phyloP scores from a whole-genome alignment of 2,797 vertebrate species.

The Danio jaintianensis region DNA sequence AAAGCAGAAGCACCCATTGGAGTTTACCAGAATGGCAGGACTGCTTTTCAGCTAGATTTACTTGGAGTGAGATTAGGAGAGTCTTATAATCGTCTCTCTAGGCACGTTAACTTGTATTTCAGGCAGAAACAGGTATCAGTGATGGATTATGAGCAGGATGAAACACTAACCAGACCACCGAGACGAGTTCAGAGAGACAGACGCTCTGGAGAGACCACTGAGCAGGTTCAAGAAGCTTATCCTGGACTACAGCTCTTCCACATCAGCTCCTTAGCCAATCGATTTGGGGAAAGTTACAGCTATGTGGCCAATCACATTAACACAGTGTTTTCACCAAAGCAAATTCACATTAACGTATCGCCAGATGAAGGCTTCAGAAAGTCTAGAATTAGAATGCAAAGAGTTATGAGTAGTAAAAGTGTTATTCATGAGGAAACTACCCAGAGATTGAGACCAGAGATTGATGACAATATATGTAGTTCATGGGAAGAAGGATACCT shows the following conservation, averaged over 20 bases:
- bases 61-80: conserved; percentile 64
- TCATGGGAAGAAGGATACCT: conserved; percentile 72
- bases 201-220: conserved; percentile 40
- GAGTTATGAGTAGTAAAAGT: conserved; percentile 14
- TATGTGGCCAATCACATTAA: conserved; percentile 77
- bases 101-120: conserved; percentile 75
- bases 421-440: conserved; percentile 20
- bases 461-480: conserved; percentile 26
- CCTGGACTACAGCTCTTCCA: conserved; percentile 74
- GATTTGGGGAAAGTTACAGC: conserved; percentile 77
- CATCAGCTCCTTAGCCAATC: conserved; percentile 71
- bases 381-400: conserved; percentile 15
- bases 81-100: conserved; percentile 69
- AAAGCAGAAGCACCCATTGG: conserved; percentile 73
- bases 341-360: conserved; percentile 21
- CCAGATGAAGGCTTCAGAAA: neutral
- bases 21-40: conserved; percentile 61
- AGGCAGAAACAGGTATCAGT: conserved; percentile 57
- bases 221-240: conserved; percentile 44
- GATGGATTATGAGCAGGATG: conserved; percentile 32
- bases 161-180: conserved; percentile 54
- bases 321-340: conserved; percentile 67
- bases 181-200: conserved; percentile 56
- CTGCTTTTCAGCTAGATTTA: conserved; percentile 54
- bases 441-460: neutral